These are phyloP conservation scores for Acanthornis magna DNA, from an alignment of 2,797 vertebrate genomes.

Conservation along the genomic window DNA sequence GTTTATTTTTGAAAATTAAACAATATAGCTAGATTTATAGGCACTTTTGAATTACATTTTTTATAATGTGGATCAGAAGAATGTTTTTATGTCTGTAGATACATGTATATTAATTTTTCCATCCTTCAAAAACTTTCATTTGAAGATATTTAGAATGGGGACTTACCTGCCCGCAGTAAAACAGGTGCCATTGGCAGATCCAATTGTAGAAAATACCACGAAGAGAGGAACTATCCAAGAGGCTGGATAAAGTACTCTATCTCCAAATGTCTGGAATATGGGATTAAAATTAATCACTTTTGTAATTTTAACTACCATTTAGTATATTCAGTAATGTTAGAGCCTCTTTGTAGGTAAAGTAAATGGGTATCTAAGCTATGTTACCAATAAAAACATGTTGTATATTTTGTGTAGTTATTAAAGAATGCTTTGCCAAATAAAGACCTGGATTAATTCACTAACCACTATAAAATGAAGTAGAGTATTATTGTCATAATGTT, in stretches of 20 bases:
- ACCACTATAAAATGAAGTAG: neutral
- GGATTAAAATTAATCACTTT: neutral
- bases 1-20: neutral
- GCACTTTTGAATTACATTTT: neutral
- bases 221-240: conserved; percentile 94
- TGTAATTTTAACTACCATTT: neutral
- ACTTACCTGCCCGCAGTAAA: conserved; percentile 91
- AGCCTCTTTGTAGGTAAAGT: neutral
- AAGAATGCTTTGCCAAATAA: neutral
- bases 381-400: neutral
- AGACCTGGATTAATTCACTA: neutral
- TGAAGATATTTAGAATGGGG: neutral
- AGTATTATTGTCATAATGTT: neutral
- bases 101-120: neutral
- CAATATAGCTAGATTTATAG: neutral
- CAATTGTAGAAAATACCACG: conserved; percentile 92
- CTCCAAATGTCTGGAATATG: conserved; percentile 86
- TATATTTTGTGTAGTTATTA: neutral
- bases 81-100: neutral
- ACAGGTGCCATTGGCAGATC: conserved; percentile 91
- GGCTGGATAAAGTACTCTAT: conserved; percentile 86
- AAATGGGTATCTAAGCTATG: neutral
- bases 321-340: neutral
- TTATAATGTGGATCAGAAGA: neutral
- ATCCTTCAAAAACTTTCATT: neutral